phyloP scores from a whole-genome alignment of 2,113 vertebrate species.

The Stegostoma tigrinum region DNA sequence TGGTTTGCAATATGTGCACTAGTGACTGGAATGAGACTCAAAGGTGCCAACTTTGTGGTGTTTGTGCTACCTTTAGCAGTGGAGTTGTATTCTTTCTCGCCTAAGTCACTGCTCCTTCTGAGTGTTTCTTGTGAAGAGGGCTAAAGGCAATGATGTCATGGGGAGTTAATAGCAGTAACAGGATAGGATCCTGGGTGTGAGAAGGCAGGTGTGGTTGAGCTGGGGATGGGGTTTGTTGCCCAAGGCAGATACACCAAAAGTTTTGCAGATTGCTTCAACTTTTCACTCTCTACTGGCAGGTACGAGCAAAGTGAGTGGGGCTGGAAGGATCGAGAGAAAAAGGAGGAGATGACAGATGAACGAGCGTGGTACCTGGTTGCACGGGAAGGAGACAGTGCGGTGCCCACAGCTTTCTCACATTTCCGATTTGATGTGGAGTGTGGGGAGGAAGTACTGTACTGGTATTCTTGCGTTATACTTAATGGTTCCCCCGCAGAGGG shows the following conservation, averaged over 20 bases:
- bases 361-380: constrained; percentile 85
- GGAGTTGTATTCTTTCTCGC: background rate
- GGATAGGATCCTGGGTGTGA: background rate
- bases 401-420: constrained; percentile 80
- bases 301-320: constrained; percentile 90
- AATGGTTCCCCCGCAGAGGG: background rate
- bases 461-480: constrained; percentile 52
- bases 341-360: constrained; percentile 83
- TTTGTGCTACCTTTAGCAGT: background rate
- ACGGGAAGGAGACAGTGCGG: constrained; percentile 55
- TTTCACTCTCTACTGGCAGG: constrained; percentile 48
- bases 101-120: background rate
- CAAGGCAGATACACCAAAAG: background rate
- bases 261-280: too few species aligned
- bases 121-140: background rate
- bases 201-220: background rate
- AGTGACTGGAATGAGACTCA: background rate
- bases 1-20: background rate
- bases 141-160: background rate
- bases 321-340: constrained; percentile 86
- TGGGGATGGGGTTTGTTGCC: background rate
- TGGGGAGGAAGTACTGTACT: constrained; percentile 86
- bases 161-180: too few species aligned
- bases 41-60: background rate
- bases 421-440: constrained; percentile 88